phyloP scores from a whole-genome alignment of 2,113 vertebrate genomes.

The Gymnorhina tibicen region DNA sequence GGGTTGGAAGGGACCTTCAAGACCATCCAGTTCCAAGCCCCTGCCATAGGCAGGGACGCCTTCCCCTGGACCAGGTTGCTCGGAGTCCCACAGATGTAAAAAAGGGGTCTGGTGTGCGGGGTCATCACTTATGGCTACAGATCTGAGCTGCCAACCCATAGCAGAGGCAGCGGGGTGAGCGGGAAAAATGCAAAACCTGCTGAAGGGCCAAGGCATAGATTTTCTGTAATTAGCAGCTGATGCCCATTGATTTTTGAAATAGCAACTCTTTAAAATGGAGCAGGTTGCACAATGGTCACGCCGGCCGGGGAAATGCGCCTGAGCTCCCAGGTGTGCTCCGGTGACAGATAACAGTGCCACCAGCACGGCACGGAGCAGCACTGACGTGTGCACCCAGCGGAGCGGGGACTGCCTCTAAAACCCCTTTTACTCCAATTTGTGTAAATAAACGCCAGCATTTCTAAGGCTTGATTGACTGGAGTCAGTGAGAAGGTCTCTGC shows the following conservation, averaged over 20 bases:
- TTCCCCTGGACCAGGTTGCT: not conserved
- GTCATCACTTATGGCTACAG: not conserved
- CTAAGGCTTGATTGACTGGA: conserved; percentile 27
- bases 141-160: not conserved
- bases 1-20: not conserved
- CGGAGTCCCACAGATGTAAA: not conserved
- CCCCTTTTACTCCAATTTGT: not conserved
- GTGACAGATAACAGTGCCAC: not conserved
- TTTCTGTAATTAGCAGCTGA: conserved; percentile 56
- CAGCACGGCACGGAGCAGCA: not conserved
- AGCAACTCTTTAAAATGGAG: not conserved
- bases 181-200: not conserved
- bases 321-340: not conserved
- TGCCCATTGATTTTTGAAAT: conserved; percentile 59
- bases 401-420: not conserved
- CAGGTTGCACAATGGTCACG: not conserved
- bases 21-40: not conserved
- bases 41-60: not conserved
- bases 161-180: not conserved
- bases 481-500: conserved; percentile 37
- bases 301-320: not conserved
- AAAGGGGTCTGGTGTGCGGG: not conserved
- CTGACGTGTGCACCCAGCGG: not conserved
- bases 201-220: conserved; percentile 50
- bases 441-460: not conserved